Evolutionary conservation across 1,140 invertebrate genomes (phyloP), one percentile per base, ranked within the genome.

Genomic region (Ruditapes philippinarum): DNA sequence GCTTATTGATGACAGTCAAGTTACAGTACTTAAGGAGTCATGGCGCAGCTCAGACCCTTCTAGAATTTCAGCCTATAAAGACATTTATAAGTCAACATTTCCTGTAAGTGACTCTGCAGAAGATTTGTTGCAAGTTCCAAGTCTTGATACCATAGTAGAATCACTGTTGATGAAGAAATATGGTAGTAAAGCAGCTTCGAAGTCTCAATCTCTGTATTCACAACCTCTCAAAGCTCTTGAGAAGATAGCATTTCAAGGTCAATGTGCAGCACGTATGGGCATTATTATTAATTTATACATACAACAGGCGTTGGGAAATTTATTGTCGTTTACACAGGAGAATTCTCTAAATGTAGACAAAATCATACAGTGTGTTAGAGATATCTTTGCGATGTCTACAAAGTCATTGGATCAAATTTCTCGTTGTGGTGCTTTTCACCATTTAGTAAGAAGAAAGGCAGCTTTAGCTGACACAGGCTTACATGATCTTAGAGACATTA

Each of bases 81-180:
- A 82, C n/a, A 36, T 40, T 14, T 65, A 82, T 25, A 36, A 33
- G 1, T 7, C 22, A 22, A 38, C 9, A 38, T 65, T 82, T 62
- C 79, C 79, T 38, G 57, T 82, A 3, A 28, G 45, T 82, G 79
- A 65, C 25, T 19, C 36, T 11, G 38, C 33, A 22, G 96, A 95
- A 92, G 96, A 96, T 90, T 86, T 36, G 14, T 40, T 62, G 19
- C 12, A 82, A 33, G 79, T 82, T 40, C 54, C 57, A 12, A 11
- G 57, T 28, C 36, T 82, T 2, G 79, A 82, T 65, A 57, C 62
- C 36, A 19, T 65, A 5, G 14, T 42, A n/a, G 79, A 82, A 82
- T 19, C 51, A n/a, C 38, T 82, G 79, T 36, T 82, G 14, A 11
- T 9, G 31, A 82, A 82, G 28, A 19, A 36, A 22, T 19, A 82